A percentile compares a stretch with the other conserved stretches of the same genome.
Conservation (phyloP, 2,113 vertebrate species). For the Eublepharis macularius region DNA sequence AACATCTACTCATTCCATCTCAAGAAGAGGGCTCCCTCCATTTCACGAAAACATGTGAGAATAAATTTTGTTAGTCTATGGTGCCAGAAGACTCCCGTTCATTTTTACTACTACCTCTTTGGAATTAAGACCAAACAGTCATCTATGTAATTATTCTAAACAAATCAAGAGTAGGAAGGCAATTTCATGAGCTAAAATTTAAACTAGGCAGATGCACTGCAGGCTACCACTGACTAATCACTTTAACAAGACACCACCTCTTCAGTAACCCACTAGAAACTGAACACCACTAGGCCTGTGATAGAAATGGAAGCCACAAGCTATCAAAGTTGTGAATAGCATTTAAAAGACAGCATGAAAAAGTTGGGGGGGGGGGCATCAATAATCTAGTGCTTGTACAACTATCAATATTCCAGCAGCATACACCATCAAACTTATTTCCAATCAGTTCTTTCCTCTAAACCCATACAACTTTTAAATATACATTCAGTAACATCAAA, state of each 20-base stretch:
- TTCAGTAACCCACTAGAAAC: background rate
- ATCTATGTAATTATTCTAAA: background rate
- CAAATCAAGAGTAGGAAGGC: background rate
- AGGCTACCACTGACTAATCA: background rate
- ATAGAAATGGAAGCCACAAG: constrained; percentile 4
- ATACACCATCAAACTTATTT: background rate
- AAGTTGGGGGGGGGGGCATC: background rate
- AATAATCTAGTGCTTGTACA: background rate
- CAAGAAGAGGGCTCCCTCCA: too few species aligned
- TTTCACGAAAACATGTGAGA: too few species aligned
- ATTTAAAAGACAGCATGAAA: background rate
- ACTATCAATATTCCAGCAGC: background rate
- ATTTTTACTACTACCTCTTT: too few species aligned
- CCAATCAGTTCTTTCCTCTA: background rate
- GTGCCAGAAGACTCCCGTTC: too few species aligned
- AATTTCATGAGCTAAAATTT: background rate
- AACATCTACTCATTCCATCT: too few species aligned
- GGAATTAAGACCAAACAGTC: too few species aligned
- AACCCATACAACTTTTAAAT: background rate
- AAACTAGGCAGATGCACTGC: background rate
- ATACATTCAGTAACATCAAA: background rate
- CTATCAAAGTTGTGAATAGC: constrained; percentile 3
- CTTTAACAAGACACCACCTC: background rate
- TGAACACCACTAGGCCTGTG: background rate
- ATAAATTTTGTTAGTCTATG: too few species aligned